A percentile compares a stretch with the other conserved stretches of the same genome.
Conservation (phyloP, 2,113 vertebrate species). For the Daboia siamensis region DNA sequence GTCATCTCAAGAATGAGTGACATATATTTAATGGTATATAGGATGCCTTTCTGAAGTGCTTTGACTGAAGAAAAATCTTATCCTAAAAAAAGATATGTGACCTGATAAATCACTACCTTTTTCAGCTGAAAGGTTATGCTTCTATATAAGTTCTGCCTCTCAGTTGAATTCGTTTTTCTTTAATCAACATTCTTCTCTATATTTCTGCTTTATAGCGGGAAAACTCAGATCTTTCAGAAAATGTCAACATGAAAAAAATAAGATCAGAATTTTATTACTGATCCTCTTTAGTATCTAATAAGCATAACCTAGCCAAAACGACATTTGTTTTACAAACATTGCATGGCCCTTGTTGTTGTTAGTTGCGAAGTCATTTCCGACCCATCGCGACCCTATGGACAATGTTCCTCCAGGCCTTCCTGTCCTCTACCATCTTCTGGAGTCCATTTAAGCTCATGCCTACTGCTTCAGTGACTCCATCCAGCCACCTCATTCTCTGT, state of each 20-base stretch:
- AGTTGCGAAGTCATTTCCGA: no score
- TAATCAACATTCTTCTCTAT: neutral
- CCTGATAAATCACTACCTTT: neutral
- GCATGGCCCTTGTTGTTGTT: neutral
- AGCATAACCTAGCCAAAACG: neutral
- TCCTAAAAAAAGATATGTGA: neutral
- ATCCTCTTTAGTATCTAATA: neutral
- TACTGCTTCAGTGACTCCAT: no score
- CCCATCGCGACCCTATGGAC: no score
- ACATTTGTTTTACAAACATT: neutral
- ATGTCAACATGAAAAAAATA: neutral
- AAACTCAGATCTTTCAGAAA: neutral
- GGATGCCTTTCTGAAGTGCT: neutral
- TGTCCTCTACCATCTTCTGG: no score
- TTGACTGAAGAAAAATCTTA: neutral
- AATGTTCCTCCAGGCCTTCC: no score
- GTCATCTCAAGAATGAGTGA: neutral
- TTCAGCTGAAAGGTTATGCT: neutral
- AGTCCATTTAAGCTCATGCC: no score
- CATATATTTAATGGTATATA: neutral
- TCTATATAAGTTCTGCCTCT: neutral
- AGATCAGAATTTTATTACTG: neutral
- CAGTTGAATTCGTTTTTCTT: neutral
- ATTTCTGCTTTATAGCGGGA: neutral
- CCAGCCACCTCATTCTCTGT: no score